Percentiles rank a stretch among this genome's conserved stretches.
phyloP scores from a whole-genome alignment of 2,113 vertebrate genomes.

The Pelecanoides urinatrix region DNA sequence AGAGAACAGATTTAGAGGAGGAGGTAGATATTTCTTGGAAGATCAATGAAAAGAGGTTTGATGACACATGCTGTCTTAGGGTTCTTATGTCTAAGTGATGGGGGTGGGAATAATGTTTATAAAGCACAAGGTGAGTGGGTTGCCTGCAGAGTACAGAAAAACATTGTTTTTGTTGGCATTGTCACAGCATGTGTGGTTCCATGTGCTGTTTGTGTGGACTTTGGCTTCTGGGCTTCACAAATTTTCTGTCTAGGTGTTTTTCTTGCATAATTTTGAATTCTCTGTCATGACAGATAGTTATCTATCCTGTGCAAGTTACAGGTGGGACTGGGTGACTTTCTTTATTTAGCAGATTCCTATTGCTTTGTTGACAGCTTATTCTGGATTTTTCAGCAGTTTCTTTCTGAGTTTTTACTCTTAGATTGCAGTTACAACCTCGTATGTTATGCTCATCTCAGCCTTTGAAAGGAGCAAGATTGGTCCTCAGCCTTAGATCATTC shows the following conservation, averaged over 20 bases:
- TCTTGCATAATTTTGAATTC: neutral
- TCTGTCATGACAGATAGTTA: neutral
- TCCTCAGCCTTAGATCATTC: neutral
- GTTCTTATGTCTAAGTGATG: neutral
- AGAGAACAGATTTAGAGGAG: conserved; percentile 56
- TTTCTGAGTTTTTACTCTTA: neutral
- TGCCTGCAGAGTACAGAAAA: neutral
- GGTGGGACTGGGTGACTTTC: neutral
- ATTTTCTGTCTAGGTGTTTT: neutral
- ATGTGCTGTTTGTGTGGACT: neutral
- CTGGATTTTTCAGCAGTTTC: neutral
- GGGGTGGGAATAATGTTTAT: neutral
- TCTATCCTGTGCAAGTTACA: fast-evolving
- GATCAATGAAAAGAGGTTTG: conserved; percentile 12
- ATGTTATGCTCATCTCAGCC: neutral
- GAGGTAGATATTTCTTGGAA: conserved; percentile 33
- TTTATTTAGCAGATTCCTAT: neutral
- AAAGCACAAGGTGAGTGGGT: conserved; percentile 21
- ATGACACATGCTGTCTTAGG: conserved; percentile 1
- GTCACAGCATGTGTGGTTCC: neutral
- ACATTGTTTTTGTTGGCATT: neutral
- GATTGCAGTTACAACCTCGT: neutral
- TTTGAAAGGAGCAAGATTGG: neutral
- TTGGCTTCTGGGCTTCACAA: neutral
- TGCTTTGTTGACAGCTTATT: neutral